Conservation (phyloP, 64 coral and sea anemone genomes). For the Montipora efflorescens region DNA sequence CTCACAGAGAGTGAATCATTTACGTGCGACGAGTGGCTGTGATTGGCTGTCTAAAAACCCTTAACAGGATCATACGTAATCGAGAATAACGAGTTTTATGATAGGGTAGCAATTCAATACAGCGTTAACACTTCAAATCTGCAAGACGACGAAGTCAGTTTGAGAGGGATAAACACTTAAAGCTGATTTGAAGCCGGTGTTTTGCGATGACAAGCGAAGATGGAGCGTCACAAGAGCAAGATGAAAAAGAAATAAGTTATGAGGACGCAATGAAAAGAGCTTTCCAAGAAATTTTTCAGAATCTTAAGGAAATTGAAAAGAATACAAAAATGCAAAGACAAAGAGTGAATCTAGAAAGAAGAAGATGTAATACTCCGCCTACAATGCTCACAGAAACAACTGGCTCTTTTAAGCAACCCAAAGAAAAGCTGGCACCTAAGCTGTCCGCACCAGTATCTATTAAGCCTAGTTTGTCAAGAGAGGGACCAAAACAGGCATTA, state of each 20-base stretch:
- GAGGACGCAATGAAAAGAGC: conserved; percentile 6
- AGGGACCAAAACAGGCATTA: background rate
- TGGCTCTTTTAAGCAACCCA: background rate
- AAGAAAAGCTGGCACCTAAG: background rate
- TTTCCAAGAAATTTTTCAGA: conserved; percentile 18
- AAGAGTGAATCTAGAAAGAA: background rate
- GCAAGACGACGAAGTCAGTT: background rate
- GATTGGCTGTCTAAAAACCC: no score
- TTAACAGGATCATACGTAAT: no score
- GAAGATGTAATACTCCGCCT: conserved; percentile 15
- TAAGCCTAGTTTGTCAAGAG: background rate
- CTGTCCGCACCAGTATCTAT: background rate
- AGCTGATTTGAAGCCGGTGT: background rate
- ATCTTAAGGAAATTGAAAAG: conserved; percentile 29
- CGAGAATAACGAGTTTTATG: no score
- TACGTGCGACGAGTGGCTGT: no score
- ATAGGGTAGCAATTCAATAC: no score
- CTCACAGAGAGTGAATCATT: no score
- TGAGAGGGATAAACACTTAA: background rate
- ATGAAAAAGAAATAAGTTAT: background rate
- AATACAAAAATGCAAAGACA: background rate
- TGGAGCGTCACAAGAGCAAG: background rate
- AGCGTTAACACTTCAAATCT: background rate
- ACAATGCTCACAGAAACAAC: background rate
- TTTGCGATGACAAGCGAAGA: background rate